A percentile compares a stretch with the other conserved stretches of the same genome.
Conservation (phyloP, 2,888 invertebrate species). For the Vanessa cardui region DNA sequence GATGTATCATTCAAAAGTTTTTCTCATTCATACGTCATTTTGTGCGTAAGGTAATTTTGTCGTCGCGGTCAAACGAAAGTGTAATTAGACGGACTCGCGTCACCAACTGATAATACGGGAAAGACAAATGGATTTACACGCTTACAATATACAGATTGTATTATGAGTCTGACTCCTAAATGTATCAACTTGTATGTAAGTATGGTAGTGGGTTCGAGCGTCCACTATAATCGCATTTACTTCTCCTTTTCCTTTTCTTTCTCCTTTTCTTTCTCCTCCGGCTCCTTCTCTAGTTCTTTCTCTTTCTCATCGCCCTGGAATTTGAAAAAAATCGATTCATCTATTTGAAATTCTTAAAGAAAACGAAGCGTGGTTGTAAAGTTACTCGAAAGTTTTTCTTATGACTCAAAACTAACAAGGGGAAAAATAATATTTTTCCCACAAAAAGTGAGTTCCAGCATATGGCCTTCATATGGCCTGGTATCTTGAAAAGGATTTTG, state of each 20-base stretch:
- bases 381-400: too few relatives aligned
- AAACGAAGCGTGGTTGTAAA: too few relatives aligned
- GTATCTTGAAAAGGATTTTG: too few relatives aligned
- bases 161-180: slow-evolving; percentile 69
- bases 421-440: too few relatives aligned
- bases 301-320: slow-evolving; percentile 90
- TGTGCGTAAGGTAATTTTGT: slow-evolving; percentile 32
- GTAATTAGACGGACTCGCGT: slow-evolving; percentile 50
- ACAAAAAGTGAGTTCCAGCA: too few relatives aligned
- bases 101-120: slow-evolving; percentile 66
- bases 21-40: neutral
- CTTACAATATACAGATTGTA: slow-evolving; percentile 72
- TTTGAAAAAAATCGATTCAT: neutral
- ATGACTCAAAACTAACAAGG: too few relatives aligned
- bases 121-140: slow-evolving; percentile 81
- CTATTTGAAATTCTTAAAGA: too few relatives aligned
- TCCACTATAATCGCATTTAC: slow-evolving; percentile 46
- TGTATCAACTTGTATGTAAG: slow-evolving; percentile 46
- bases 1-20: neutral
- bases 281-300: slow-evolving; percentile 84
- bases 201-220: slow-evolving; percentile 36
- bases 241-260: slow-evolving; percentile 66
- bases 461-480: too few relatives aligned
- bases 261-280: slow-evolving; percentile 87
- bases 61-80: slow-evolving; percentile 40